Conservation (phyloP, 2,888 invertebrate genomes). For the Sylvicola fuscatus region DNA sequence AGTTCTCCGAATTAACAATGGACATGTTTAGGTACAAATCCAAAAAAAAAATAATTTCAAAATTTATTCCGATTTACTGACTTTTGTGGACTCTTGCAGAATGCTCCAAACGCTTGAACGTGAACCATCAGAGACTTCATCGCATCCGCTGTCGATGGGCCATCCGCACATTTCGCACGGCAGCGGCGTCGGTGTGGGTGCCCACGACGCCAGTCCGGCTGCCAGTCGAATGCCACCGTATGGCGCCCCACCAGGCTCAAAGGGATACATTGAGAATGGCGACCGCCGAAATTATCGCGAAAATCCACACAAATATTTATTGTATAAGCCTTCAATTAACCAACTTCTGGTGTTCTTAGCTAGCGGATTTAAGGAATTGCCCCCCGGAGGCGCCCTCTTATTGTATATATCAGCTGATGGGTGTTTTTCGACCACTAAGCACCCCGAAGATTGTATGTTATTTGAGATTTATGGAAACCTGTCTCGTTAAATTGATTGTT, state of each 20-base stretch:
- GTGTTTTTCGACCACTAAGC: constrained; percentile 59
- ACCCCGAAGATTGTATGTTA: constrained; percentile 74
- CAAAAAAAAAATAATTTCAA: neutral
- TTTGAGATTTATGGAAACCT: too few species aligned
- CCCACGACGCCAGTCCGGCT: constrained; percentile 27
- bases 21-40: constrained; percentile 59
- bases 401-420: constrained; percentile 91
- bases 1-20: constrained; percentile 90
- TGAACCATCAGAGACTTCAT: constrained; percentile 66
- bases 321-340: constrained; percentile 86
- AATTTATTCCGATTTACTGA: neutral
- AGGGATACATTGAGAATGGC: constrained; percentile 48
- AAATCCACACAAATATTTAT: constrained; percentile 91
- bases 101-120: constrained; percentile 89
- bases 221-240: constrained; percentile 28
- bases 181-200: constrained; percentile 17
- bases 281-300: constrained; percentile 47
- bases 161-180: constrained; percentile 41
- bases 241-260: constrained; percentile 30
- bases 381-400: constrained; percentile 73
- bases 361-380: constrained; percentile 82
- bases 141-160: constrained; percentile 24
- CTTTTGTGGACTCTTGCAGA: constrained; percentile 26
- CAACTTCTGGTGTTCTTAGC: constrained; percentile 86
- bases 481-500: too few species aligned